These are phyloP conservation scores for Actinia equina DNA, from an alignment of 64 coral and sea anemone genomes.

Conservation along the genomic window DNA sequence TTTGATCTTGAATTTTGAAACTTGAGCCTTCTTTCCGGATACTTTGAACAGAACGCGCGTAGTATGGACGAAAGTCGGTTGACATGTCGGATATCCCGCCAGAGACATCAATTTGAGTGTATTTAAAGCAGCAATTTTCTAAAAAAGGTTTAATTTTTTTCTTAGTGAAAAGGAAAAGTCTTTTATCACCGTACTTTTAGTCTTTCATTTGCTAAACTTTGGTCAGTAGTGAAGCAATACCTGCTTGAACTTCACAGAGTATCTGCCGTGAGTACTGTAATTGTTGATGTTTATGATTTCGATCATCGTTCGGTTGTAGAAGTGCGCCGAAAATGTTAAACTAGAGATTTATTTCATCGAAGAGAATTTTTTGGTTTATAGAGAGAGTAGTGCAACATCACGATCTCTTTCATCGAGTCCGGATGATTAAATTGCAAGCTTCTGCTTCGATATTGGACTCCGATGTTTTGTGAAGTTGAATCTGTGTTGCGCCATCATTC, in stretches of 20 bases:
- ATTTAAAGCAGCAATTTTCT: neutral
- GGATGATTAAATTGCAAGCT: neutral
- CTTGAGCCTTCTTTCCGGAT: neutral
- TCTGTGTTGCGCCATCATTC: neutral
- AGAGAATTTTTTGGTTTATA: neutral
- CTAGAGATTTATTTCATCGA: neutral
- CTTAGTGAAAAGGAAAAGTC: neutral
- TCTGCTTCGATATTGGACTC: neutral
- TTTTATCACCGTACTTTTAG: neutral
- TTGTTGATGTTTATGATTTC: conserved; percentile 7
- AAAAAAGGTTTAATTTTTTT: neutral
- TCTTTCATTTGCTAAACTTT: neutral
- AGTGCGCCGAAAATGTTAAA: neutral
- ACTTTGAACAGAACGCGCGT: neutral
- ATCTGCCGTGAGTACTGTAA: neutral
- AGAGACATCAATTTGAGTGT: neutral
- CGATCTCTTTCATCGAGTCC: neutral
- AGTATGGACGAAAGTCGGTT: neutral
- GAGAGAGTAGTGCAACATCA: neutral
- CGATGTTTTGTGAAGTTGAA: neutral
- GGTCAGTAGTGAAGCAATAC: neutral
- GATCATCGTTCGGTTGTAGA: neutral
- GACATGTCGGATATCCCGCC: neutral
- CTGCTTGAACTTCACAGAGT: neutral
- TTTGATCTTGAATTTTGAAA: conserved; percentile 9